These are phyloP conservation scores for Venusia cambrica DNA, from an alignment of 2,888 invertebrate genomes.

Conservation along the genomic window DNA sequence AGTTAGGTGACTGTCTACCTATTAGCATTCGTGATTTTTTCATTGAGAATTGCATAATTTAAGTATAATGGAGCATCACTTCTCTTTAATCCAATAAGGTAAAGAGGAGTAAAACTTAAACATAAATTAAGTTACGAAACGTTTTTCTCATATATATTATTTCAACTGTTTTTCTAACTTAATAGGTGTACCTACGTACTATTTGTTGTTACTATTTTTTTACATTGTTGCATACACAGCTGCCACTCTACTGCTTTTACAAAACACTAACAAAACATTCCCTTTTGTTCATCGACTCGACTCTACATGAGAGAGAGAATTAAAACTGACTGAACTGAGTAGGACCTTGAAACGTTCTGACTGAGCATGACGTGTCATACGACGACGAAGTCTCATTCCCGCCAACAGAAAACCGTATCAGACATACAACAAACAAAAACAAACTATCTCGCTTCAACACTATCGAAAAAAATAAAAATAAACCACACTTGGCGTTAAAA, in stretches of 20 bases:
- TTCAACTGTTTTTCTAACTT: too few relatives aligned
- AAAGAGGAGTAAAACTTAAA: not conserved
- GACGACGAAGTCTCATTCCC: slow-evolving; percentile 15
- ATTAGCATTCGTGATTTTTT: too few relatives aligned
- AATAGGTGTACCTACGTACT: too few relatives aligned
- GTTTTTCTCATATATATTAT: too few relatives aligned
- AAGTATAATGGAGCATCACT: slow-evolving; percentile 21
- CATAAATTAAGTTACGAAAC: slow-evolving; percentile 5
- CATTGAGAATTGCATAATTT: too few relatives aligned
- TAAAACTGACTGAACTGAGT: slow-evolving; percentile 4
- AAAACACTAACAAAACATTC: slow-evolving; percentile 15
- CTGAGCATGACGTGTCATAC: too few relatives aligned
- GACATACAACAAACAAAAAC: slow-evolving; percentile 11
- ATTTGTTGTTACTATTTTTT: too few relatives aligned
- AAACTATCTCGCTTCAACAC: too few relatives aligned
- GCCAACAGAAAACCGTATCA: slow-evolving; percentile 19
- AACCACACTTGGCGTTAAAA: too few relatives aligned
- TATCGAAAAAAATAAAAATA: slow-evolving; percentile 2
- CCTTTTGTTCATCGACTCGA: slow-evolving; percentile 38
- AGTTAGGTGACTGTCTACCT: too few relatives aligned
- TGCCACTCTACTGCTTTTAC: slow-evolving; percentile 5
- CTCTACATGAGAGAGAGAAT: slow-evolving; percentile 30
- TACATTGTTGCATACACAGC: slow-evolving; percentile 13
- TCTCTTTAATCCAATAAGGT: slow-evolving; percentile 14
- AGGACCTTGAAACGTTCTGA: slow-evolving; percentile 2